These are phyloP conservation scores for Hemibagrus guttatus DNA, from an alignment of 2,797 vertebrate species.

Conservation along the genomic window DNA sequence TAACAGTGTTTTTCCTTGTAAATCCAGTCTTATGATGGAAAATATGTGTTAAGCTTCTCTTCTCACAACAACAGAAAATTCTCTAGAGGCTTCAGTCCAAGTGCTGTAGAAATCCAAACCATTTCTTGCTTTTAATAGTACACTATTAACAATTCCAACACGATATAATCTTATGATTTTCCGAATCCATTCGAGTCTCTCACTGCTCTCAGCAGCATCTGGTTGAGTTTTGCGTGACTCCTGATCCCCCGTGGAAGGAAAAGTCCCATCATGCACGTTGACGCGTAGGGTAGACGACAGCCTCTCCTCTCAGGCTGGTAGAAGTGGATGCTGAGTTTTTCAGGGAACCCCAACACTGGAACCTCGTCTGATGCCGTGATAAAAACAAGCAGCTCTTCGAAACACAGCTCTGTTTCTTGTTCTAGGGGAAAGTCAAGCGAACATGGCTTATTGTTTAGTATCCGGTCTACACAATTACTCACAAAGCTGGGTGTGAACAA, in stretches of 20 bases:
- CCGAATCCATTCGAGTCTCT: constrained; percentile 51
- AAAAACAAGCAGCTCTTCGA: constrained; percentile 70
- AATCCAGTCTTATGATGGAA: not conserved
- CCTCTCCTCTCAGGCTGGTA: constrained; percentile 62
- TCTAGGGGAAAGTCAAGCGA: constrained; percentile 31
- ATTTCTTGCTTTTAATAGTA: not conserved
- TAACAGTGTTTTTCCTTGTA: not conserved
- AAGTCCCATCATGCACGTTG: constrained; percentile 61
- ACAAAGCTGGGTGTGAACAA: not conserved
- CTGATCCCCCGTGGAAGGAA: constrained; percentile 61
- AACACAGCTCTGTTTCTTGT: constrained; percentile 50
- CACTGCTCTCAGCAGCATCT: constrained; percentile 64
- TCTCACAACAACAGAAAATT: not conserved
- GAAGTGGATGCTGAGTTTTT: constrained; percentile 62
- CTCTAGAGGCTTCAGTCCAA: too few relatives aligned
- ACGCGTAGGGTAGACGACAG: constrained; percentile 58
- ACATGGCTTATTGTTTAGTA: not conserved
- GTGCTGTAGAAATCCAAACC: not conserved
- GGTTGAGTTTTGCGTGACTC: constrained; percentile 53
- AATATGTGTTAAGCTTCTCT: too few relatives aligned
- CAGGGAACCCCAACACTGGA: constrained; percentile 64
- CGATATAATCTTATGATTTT: constrained; percentile 17
- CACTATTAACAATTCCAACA: not conserved
- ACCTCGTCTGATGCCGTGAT: constrained; percentile 64
- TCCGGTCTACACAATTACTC: not conserved